phyloP scores from a whole-genome alignment of 1,140 invertebrate species.

The Anthonomus grandis region DNA sequence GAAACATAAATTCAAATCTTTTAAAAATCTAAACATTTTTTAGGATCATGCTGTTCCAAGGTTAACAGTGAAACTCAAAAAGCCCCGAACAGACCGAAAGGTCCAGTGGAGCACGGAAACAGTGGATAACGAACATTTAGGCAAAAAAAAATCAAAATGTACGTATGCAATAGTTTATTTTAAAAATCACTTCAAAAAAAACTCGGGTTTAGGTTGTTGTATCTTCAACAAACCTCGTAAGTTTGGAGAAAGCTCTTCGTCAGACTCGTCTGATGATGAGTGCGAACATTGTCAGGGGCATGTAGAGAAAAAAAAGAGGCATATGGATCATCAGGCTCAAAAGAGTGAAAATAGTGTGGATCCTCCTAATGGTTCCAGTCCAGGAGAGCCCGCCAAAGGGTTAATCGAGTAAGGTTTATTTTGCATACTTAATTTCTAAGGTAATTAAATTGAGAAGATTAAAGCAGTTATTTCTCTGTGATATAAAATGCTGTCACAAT shows the following conservation, averaged over 20 bases:
- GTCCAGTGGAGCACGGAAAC: conserved; percentile 85
- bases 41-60: conserved; percentile 56
- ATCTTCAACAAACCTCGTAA: conserved; percentile 78
- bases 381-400: too few species aligned
- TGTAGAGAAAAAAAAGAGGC: conserved; percentile 68
- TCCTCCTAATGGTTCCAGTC: too few species aligned
- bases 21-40: conserved; percentile 19
- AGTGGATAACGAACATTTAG: conserved; percentile 90
- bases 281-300: conserved; percentile 84
- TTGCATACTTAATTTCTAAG: too few species aligned
- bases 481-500: too few species aligned
- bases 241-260: conserved; percentile 79
- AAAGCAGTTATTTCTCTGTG: too few species aligned
- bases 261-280: conserved; percentile 70
- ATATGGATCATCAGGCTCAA: too few species aligned
- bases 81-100: conserved; percentile 70
- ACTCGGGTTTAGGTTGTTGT: conserved; percentile 70
- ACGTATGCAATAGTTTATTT: conserved; percentile 47
- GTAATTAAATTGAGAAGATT: too few species aligned
- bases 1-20: conserved; percentile 5
- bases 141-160: conserved; percentile 95
- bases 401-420: too few species aligned
- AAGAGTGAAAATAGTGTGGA: too few species aligned
- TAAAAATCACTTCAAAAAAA: background rate
- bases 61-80: conserved; percentile 69